These are phyloP conservation scores for Andrena trimmerana DNA, from an alignment of 2,888 invertebrate genomes.

Conservation along the genomic window DNA sequence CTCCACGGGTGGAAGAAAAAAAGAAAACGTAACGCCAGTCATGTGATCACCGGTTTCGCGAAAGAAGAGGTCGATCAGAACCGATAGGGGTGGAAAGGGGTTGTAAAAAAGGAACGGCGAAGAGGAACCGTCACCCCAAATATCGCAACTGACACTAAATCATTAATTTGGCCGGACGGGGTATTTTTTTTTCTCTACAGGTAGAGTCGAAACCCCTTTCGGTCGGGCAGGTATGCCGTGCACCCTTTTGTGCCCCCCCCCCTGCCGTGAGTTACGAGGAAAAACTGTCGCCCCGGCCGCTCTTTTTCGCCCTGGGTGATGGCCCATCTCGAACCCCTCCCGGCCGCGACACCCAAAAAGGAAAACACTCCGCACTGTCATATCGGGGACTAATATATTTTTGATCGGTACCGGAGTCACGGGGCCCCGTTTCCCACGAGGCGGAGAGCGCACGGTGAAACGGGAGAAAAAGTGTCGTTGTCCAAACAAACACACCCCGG, in stretches of 20 bases:
- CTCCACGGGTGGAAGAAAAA: slow-evolving; percentile 27
- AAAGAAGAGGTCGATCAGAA: slow-evolving; percentile 44
- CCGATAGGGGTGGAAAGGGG: slow-evolving; percentile 19
- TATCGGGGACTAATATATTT: slow-evolving; percentile 85
- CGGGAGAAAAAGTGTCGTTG: slow-evolving; percentile 81
- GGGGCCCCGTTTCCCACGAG: slow-evolving; percentile 81
- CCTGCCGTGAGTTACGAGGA: slow-evolving; percentile 51
- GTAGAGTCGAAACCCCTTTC: slow-evolving; percentile 80
- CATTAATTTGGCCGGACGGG: slow-evolving; percentile 82
- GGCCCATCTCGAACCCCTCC: slow-evolving; percentile 66
- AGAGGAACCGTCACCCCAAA: slow-evolving; percentile 72
- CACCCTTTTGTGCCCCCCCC: slow-evolving; percentile 72
- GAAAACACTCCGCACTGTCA: slow-evolving; percentile 85
- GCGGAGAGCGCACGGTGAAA: slow-evolving; percentile 43
- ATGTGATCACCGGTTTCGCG: slow-evolving; percentile 59
- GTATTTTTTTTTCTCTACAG: slow-evolving; percentile 74
- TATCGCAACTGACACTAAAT: slow-evolving; percentile 83
- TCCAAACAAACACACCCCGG: slow-evolving; percentile 85
- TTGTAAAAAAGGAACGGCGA: slow-evolving; percentile 10
- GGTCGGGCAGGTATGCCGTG: slow-evolving; percentile 78
- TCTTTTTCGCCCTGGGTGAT: slow-evolving; percentile 28
- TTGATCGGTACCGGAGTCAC: slow-evolving; percentile 83
- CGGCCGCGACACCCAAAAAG: slow-evolving; percentile 60
- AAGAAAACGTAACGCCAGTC: slow-evolving; percentile 49
- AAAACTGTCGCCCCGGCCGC: slow-evolving; percentile 50